Evolutionary conservation across 2,113 vertebrate genomes (phyloP), one percentile per base, ranked within the genome.

Genomic region (Gavialis gangeticus): DNA sequence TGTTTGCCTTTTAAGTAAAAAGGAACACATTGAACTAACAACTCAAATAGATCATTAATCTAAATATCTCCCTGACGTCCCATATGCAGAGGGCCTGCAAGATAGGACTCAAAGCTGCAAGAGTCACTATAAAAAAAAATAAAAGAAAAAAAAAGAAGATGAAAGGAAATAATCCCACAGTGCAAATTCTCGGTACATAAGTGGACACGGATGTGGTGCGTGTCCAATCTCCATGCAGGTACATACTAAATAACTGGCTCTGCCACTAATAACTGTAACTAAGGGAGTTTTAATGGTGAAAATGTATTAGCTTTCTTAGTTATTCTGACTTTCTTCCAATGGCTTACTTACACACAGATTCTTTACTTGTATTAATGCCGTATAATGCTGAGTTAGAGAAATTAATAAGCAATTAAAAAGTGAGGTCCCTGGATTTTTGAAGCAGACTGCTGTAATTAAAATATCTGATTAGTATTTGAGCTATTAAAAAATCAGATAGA

Each of bases 331-430:
- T 89, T 12, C 63, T 85, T 75, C 62, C 84, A 89, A 75, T 88
- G 83, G 93, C 84, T 96, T 90, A 96, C 91, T 91, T 91, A 93
- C 95, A 84, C 62, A 89, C 21, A 91, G 89, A 96, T 86, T 86
- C 75, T 84, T 89, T 82, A 83, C 57, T 93, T 86, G 85, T 83
- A 91, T 28, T 91, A 85, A 88, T 78, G 87, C 83, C 89, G 87
- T 81, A 92, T 85, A 87, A 73, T 27, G 81, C 78, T 60, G 88
- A 93, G 58, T 64, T n/a, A 95, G 59, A 4, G 14, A 97, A 80
- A 93, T 46, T 82, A 94, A 89, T 12, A 85, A 34, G 24, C 0
- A 71, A 96, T 91, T 80, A 78, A 4, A 59, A 93, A 91, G 96
- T 95, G 93, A 94, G 54, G 25, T 28, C 63, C 57, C 93, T 84